Conservation (phyloP, 1,140 invertebrate species). For the Sitodiplosis mosellana region DNA sequence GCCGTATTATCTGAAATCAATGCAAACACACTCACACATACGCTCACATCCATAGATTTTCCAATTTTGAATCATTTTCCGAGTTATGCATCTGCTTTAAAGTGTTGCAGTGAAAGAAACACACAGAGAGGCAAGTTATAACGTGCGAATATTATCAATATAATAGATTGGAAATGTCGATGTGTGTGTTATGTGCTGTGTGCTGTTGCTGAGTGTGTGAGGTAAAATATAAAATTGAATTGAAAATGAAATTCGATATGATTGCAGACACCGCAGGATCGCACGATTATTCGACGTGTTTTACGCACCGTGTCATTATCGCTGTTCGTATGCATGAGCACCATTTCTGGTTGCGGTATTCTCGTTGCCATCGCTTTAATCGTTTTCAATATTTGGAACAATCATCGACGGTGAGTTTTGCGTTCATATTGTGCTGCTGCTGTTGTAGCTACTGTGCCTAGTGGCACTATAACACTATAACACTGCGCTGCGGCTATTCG, state of each 20-base stretch:
- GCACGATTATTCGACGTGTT: constrained; percentile 71
- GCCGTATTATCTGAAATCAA: not conserved
- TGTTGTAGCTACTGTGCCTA: not conserved
- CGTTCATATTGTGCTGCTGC: not conserved
- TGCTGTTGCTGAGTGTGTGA: not conserved
- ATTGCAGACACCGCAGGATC: constrained; percentile 65
- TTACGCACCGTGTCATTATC: constrained; percentile 70
- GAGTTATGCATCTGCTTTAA: not conserved
- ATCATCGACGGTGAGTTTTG: constrained; percentile 58
- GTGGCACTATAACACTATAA: not conserved
- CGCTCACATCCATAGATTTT: not conserved
- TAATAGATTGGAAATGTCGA: no score
- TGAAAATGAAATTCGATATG: not conserved
- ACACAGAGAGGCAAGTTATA: no score
- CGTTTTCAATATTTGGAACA: constrained; percentile 77
- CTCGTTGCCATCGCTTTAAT: constrained; percentile 64
- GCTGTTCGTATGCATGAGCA: constrained; percentile 80
- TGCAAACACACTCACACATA: not conserved
- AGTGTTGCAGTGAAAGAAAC: not conserved
- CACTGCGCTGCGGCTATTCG: not conserved
- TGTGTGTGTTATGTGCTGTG: no score
- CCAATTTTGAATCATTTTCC: not conserved
- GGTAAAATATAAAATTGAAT: not conserved
- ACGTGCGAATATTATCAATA: no score
- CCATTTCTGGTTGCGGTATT: constrained; percentile 70